Conservation (phyloP, 1,140 invertebrate genomes). For the Carcinoscorpius rotundicauda region DNA sequence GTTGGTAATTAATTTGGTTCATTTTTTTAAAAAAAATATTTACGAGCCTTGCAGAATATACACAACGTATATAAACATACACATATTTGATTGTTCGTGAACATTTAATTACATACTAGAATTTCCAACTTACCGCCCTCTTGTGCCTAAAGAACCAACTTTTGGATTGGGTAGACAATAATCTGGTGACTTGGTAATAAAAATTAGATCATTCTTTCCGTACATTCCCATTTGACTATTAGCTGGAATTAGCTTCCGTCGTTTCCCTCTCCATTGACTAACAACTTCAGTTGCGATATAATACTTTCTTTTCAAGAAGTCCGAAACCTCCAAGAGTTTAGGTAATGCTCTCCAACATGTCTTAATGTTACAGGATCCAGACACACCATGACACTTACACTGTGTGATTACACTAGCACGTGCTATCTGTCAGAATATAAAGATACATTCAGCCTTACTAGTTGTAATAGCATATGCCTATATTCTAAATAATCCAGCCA, state of each 20-base stretch:
- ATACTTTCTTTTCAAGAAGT: constrained; percentile 76
- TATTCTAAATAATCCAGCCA: too few species aligned
- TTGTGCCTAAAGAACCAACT: constrained; percentile 57
- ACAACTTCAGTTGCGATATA: constrained; percentile 76
- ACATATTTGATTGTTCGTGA: too few species aligned
- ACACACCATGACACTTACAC: constrained; percentile 94
- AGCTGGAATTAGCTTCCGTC: constrained; percentile 12
- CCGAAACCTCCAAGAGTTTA: constrained; percentile 51
- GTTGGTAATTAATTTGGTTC: too few species aligned
- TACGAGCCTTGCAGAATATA: too few species aligned
- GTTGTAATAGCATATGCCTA: too few species aligned
- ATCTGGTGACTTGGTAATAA: constrained; percentile 74
- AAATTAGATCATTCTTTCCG: constrained; percentile 64
- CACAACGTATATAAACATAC: too few species aligned
- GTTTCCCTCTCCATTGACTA: constrained; percentile 8
- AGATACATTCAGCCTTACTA: too few species aligned
- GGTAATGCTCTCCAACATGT: constrained; percentile 84
- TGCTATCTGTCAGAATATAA: constrained; percentile 4
- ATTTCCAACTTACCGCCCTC: constrained; percentile 43
- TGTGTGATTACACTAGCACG: constrained; percentile 12
- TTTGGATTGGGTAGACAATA: constrained; percentile 56
- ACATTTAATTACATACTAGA: too few species aligned
- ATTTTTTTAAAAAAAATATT: too few species aligned
- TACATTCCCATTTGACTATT: constrained; percentile 17
- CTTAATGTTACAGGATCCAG: constrained; percentile 80